A percentile compares a stretch with the other conserved stretches of the same genome.
Evolutionary conservation across 2,797 vertebrate species (phyloP).

Genomic region (Typhlichthys subterraneus): DNA sequence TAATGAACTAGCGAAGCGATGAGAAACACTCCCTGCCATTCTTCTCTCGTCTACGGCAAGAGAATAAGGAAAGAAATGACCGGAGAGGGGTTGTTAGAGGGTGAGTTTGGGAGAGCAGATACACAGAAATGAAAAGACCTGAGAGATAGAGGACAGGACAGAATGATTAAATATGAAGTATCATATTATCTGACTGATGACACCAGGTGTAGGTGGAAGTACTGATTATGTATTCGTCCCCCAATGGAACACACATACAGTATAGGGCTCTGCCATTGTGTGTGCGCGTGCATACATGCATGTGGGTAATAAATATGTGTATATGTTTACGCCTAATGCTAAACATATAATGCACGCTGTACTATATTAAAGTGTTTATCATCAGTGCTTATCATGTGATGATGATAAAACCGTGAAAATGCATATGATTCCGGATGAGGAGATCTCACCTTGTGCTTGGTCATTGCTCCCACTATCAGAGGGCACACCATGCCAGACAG

Average conservation of each 20-base stretch:
- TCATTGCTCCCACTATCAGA: slow-evolving; percentile 91
- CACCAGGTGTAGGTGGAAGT: no score
- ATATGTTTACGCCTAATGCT: neutral
- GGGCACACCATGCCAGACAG: slow-evolving; percentile 95
- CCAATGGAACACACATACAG: no score
- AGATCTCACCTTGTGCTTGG: slow-evolving; percentile 85
- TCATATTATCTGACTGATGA: neutral
- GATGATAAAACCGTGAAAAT: no score
- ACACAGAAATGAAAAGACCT: neutral
- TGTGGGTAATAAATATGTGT: neutral
- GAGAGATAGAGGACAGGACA: neutral
- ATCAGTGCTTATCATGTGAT: no score
- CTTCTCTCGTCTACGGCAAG: slow-evolving; percentile 73
- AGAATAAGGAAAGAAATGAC: neutral
- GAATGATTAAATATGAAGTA: neutral
- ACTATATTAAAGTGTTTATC: no score
- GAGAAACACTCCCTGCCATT: slow-evolving; percentile 88
- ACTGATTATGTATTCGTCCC: no score
- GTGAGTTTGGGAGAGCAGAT: no score
- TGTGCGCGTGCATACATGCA: no score
- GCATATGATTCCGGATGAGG: no score
- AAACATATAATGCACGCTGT: no score
- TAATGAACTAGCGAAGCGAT: slow-evolving; percentile 93
- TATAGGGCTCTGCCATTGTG: no score
- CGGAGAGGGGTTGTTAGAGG: neutral